These are phyloP conservation scores for Beris chalybata DNA, from an alignment of 2,888 invertebrate genomes.

Conservation along the genomic window DNA sequence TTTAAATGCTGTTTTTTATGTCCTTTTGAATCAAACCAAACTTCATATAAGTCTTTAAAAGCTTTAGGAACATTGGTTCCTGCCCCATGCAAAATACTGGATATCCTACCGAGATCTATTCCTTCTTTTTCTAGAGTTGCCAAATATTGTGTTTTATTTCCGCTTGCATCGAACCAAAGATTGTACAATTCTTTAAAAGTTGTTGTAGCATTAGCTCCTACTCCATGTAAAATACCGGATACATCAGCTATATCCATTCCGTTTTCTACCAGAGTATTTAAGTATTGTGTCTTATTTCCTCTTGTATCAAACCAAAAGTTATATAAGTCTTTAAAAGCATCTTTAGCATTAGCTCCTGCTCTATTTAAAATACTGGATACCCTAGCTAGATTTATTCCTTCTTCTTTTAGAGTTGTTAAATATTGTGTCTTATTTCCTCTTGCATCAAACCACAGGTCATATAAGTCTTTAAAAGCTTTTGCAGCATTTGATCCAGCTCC, in stretches of 20 bases:
- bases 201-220: constrained; percentile 38
- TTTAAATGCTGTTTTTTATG: no score
- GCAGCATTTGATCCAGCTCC: constrained; percentile 36
- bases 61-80: constrained; percentile 39
- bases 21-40: no score
- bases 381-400: no score
- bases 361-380: neutral
- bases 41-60: no score
- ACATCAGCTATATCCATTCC: constrained; percentile 13
- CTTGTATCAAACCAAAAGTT: no score
- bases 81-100: neutral
- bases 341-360: constrained; percentile 39
- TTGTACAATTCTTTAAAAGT: constrained; percentile 44
- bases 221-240: constrained; percentile 23
- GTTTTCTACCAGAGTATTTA: no score
- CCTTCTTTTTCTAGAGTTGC: neutral
- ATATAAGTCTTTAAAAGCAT: constrained; percentile 42
- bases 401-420: neutral
- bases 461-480: constrained; percentile 45
- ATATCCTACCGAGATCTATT: no score
- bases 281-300: constrained; percentile 36
- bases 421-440: constrained; percentile 16
- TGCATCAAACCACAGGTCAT: constrained; percentile 43
- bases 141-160: constrained; percentile 13
- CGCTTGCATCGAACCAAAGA: constrained; percentile 42